Base-by-base conservation (phyloP, 2,888 invertebrate genomes). In the Chrysodeixis includens region DNA sequence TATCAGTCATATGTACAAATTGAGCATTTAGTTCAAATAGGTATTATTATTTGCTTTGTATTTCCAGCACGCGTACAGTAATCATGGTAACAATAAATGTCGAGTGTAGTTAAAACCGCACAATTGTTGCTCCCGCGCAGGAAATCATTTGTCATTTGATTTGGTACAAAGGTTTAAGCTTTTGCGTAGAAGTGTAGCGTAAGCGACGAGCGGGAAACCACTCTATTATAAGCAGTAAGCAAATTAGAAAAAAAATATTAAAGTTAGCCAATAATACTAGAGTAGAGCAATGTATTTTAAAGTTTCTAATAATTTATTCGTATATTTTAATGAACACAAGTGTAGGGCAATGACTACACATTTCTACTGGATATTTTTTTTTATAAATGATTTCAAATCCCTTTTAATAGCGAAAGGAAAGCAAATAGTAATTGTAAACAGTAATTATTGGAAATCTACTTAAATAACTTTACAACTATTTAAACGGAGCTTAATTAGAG, bases 141-240 rank as follows among this genome's bases (percentile, higher is more conserved):
- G 86, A 85, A 82, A 79, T 75, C 79, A 83, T 83, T 86, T 84
- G 82, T 84, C 82, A 79, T 81, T 82, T 77, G 78, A 79, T 81
- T 76, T 71, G 12, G 60, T 57, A 63, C 66, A 78, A 74, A 76
- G 62, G 52, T 65, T 46, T 49, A 44, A 52, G 14, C 52, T 52
- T 9, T 18, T 10, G 20, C 20, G 46, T 20, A 49, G 8, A 49
- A 49, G 46, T 20, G 3, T 16, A 46, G 46, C 16, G 16, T 1
- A 18, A 18, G 18, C 46, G 46, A 49, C 1, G 6, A 20, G 46
- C 46, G 46, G 18, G 18, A 9, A 20, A 49, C 30, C 53, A 30
- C 46, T 30, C 26, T 16, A 6, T 2, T 26, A 26, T n/a, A n/a
- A n/a, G n/a, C n/a, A 26, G 26, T 26, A 26, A 26, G 26, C 26